These are phyloP conservation scores for Mamestra configurata DNA, from an alignment of 1,140 invertebrate species.

Conservation along the genomic window DNA sequence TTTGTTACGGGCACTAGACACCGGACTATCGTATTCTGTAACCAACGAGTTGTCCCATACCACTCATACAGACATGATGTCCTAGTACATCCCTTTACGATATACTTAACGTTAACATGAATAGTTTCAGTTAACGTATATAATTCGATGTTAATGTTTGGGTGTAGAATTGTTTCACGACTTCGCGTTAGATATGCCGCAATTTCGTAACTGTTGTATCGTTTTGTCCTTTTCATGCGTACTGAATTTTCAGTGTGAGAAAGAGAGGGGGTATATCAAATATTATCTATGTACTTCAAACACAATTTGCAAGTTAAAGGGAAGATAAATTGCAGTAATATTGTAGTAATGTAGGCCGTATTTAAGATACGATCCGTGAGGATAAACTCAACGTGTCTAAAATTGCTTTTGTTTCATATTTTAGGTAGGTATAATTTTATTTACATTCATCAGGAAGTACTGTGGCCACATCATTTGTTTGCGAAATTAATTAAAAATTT, in stretches of 20 bases:
- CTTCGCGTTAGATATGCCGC: conserved; percentile 41
- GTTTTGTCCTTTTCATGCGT: conserved; percentile 33
- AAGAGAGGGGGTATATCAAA: conserved; percentile 8
- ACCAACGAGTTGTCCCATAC: conserved; percentile 48
- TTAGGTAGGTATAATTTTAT: neutral
- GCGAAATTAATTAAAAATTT: neutral
- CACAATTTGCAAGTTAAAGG: conserved; percentile 39
- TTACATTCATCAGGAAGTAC: neutral
- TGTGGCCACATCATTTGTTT: neutral
- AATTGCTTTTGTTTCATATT: conserved; percentile 12
- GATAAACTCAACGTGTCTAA: conserved; percentile 13
- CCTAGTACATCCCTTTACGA: conserved; percentile 43
- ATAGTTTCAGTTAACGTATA: conserved; percentile 45
- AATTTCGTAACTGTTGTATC: conserved; percentile 40
- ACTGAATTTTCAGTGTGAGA: conserved; percentile 16
- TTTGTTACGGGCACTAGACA: conserved; percentile 22
- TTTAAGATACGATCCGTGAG: conserved; percentile 11
- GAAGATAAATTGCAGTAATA: conserved; percentile 44
- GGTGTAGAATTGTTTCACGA: conserved; percentile 46
- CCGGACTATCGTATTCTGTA: conserved; percentile 45
- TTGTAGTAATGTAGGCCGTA: conserved; percentile 18
- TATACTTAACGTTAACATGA: conserved; percentile 50
- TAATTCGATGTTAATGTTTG: conserved; percentile 51
- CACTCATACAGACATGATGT: conserved; percentile 41
- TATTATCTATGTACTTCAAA: conserved; percentile 44